Base-by-base conservation (phyloP, 2,888 invertebrate genomes). In the Limnephilus marmoratus region DNA sequence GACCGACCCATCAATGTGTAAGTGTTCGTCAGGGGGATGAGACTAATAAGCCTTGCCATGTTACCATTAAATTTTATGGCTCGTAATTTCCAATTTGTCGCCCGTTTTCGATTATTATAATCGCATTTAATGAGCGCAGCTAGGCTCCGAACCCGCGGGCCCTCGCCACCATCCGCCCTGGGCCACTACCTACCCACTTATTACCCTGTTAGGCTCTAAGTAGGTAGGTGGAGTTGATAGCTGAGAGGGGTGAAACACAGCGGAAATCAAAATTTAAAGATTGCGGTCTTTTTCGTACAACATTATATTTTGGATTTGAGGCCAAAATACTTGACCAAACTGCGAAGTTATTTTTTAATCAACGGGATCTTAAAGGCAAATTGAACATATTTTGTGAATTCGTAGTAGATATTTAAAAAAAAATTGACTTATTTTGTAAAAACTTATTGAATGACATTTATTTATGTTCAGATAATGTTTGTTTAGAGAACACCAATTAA, bases 1-100 rank as follows among this genome's bases (percentile, higher is more conserved):
- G 24, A 9, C 29, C 18, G 34, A 53, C 34, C 87, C 87, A 87
- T 34, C 34, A 68, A 87, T 31, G 87, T 31, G 11, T 12, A 31
- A 90, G 29, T n/a, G 29, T 24, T 34, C 41, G 81, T 29, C 82
- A 90, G 45, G 31, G 18, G 82, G 45, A 90, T 82, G 49, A 82
- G 85, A 53, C 68, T 91, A 91, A 92, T 90, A 85, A 82, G 83
- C 88, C 81, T 87, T 82, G 24, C 93, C 92, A 90, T 93, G 93
- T 93, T 82, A 85, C 86, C 93, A 93, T 93, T 93, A 93, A 93
- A 90, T 93, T 93, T 93, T 93, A 93, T 93, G 91, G 92, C 91
- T 92, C 93, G 90, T 93, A 93, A 93, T 93, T 93, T 93, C 93
- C 93, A 92, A 93, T 93, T 93, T 93, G 93, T 93, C 93, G 92